Base-by-base conservation (phyloP, 2,888 invertebrate species). In the Leptothorax acervorum region DNA sequence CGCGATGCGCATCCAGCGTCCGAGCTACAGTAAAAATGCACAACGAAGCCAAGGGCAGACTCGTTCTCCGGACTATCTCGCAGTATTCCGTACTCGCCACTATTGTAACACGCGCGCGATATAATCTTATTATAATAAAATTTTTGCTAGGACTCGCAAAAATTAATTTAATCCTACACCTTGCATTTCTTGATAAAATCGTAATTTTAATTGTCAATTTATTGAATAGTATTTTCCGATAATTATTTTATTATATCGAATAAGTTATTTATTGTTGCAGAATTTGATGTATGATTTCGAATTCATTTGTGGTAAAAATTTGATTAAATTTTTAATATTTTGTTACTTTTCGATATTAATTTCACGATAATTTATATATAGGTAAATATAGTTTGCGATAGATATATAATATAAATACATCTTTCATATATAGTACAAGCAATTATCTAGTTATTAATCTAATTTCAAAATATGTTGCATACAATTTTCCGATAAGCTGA, bases 1-100 rank as follows among this genome's bases (percentile, higher is more conserved):
- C 60, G 48, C 79, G 73, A 79, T 79, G 73, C 60, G 53, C 79
- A 71, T 79, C 53, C 76, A 68, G 31, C 78, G 31, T 78, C 31
- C 71, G 45, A 71, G 79, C 23, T 28, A 39, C 57, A 60, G 48
- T 60, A 79, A 79, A 79, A 79, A 79, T 79, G 73, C 18, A 4
- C 60, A 48, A 79, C 60, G 73, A 62, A 79, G 73, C 60, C 73
- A 79, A 79, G 39, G 79, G 79, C 73, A 60, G 39, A 15, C 51
- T 75, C 74, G 74, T 51, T 53, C 75, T 42, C 62, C 18, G 12
- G 57, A 79, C 70, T 68, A 78, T 79, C 71, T 48, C 57, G 12
- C 23, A 28, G 45, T 39, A 45, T 48, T 23, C 63, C 8, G 28
- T 53, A 48, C 39, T 53, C 53, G 51, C 51, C 15, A n/a, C 35